Evolutionary conservation across 2,113 vertebrate genomes (phyloP).

Genomic region (Rallus limicola): DNA sequence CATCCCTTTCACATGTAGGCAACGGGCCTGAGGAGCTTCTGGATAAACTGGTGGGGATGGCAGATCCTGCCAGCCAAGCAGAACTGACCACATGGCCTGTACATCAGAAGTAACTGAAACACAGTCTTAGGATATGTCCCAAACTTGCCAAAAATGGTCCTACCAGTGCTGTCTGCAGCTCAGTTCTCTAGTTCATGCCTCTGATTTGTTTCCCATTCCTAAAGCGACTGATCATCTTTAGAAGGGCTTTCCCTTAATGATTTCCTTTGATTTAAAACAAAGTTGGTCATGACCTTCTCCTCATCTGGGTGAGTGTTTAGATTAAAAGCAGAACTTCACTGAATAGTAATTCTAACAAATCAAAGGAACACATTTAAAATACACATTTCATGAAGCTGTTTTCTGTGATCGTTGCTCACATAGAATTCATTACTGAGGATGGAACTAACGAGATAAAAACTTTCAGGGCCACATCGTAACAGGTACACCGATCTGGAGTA

Average conservation of each 20-base stretch:
- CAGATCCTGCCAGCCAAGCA: neutral
- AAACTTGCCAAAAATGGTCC: neutral
- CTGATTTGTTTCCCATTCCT: neutral
- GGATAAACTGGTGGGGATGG: neutral
- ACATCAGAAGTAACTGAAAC: no score
- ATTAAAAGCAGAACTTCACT: neutral
- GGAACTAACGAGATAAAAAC: neutral
- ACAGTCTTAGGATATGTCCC: neutral
- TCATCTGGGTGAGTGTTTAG: neutral
- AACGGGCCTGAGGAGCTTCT: neutral
- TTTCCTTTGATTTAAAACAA: neutral
- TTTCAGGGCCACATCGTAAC: neutral
- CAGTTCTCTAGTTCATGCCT: neutral
- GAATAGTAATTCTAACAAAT: neutral
- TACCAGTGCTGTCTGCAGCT: neutral
- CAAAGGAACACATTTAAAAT: neutral
- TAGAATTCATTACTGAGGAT: neutral
- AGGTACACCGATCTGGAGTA: neutral
- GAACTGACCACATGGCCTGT: neutral
- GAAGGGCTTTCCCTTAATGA: neutral
- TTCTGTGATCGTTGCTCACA: neutral
- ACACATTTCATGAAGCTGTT: neutral
- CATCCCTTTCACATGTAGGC: neutral
- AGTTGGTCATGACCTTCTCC: neutral
- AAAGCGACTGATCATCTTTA: neutral